Evolutionary conservation across 2,888 invertebrate genomes (phyloP).

Genomic region (Clostera curtula): DNA sequence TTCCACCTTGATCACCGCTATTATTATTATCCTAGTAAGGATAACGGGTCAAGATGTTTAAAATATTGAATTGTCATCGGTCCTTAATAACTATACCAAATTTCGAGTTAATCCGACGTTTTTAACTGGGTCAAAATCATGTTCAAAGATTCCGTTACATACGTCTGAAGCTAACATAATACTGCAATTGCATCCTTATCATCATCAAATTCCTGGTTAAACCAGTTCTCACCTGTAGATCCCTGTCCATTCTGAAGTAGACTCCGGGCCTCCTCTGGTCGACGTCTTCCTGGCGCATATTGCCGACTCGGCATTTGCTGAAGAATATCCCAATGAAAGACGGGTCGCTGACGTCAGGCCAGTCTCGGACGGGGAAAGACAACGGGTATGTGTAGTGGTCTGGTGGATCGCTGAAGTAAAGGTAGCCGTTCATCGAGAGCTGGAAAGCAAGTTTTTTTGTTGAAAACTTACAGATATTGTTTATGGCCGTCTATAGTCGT

Average conservation of each 20-base stretch:
- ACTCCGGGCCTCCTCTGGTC: constrained; percentile 87
- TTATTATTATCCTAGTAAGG: no score
- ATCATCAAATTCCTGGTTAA: no score
- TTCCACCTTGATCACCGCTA: no score
- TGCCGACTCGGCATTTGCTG: constrained; percentile 90
- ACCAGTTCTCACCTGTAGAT: constrained; percentile 48
- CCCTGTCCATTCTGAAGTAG: constrained; percentile 81
- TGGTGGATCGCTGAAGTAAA: constrained; percentile 94
- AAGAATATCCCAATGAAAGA: constrained; percentile 96
- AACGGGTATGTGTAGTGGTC: constrained; percentile 88
- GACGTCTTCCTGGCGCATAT: constrained; percentile 80
- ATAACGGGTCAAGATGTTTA: no score
- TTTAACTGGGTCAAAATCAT: no score
- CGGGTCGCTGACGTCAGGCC: constrained; percentile 91
- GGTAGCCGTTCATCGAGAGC: constrained; percentile 87
- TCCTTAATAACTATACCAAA: no score
- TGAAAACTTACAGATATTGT: no score
- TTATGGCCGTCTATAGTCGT: no score
- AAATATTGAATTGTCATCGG: no score
- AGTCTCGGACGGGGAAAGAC: constrained; percentile 89
- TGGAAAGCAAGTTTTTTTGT: constrained; percentile 53
- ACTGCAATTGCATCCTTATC: not conserved
- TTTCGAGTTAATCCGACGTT: no score
- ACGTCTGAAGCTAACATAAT: not conserved
- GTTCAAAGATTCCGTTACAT: no score